phyloP scores from a whole-genome alignment of 1,140 invertebrate species.

The Brachionus rubens region DNA sequence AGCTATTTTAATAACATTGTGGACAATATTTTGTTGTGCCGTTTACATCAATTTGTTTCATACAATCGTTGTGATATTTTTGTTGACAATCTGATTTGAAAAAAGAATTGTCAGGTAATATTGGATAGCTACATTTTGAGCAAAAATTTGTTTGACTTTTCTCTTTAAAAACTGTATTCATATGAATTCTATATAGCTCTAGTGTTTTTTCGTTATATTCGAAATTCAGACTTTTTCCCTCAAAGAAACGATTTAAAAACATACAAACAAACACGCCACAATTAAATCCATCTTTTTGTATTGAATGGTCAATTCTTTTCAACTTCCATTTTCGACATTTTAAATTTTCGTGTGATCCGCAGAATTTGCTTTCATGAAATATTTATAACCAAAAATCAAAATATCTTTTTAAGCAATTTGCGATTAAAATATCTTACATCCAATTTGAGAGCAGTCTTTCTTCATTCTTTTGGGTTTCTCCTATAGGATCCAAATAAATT shows the following conservation, averaged over 20 bases:
- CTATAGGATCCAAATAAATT: too few relatives aligned
- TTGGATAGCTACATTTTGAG: not conserved
- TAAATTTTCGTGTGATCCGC: too few relatives aligned
- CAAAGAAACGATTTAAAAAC: not conserved
- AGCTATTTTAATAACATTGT: not conserved
- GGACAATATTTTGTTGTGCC: not conserved
- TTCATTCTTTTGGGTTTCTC: too few relatives aligned
- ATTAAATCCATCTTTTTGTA: not conserved
- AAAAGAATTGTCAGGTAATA: not conserved
- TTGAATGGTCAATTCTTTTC: not conserved
- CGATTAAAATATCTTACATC: too few relatives aligned
- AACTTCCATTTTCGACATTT: not conserved
- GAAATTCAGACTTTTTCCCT: not conserved
- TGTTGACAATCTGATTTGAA: not conserved
- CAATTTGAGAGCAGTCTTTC: too few relatives aligned
- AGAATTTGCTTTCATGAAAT: too few relatives aligned
- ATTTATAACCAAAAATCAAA: too few relatives aligned
- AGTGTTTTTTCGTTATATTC: not conserved
- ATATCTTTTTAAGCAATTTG: too few relatives aligned
- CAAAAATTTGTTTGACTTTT: not conserved
- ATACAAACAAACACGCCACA: constrained; percentile 15
- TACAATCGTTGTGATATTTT: not conserved
- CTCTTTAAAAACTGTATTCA: not conserved
- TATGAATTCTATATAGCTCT: not conserved
- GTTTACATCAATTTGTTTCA: not conserved